Evolutionary conservation across 2,113 vertebrate genomes (phyloP), one percentile per base, ranked within the genome.

Genomic region (Pelmatolapia mariae): DNA sequence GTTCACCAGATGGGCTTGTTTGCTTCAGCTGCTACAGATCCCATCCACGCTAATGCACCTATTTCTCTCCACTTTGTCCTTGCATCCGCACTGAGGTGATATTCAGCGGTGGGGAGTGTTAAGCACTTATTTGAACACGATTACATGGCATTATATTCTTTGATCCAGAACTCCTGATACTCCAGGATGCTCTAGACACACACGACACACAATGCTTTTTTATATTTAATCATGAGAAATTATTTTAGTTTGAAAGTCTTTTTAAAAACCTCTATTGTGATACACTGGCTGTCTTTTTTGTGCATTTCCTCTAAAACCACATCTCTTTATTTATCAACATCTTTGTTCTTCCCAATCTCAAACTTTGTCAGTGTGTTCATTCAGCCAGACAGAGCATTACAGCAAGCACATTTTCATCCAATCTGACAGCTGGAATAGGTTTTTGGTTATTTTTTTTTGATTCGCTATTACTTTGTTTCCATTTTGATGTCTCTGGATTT

Each of bases 1-100:
- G 83, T 86, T 91, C 29, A 33, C 68, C 88, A 92, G 89, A 90
- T 89, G 92, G 89, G 86, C 81, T 86, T 86, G 59, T 87, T 68
- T 87, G 84, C 56, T 33, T 43, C 73, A 26, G 11, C 52, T 22
- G 8, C 83, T 54, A 38, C 66, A 68, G 47, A 63, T 13, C 71
- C 63, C 87, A 54, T 40, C 31, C 83, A 80, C 38, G 13, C 79
- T 19, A 31, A 85, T 86, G 29, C 61, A 59, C 13, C 15, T 45
- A 40, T 59, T 84, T 18, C 24, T 76, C 50, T 57, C 29, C n/a
- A 4, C 57, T 61, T 22, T 40, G 26, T 63, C 47, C 76, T 85
- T 89, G 92, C 63, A 76, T 82, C 66, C 18, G 50, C n/a, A 82
- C 47, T 38, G 5, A 82, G 54, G 40, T 24, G 4, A 61, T 84